Evolutionary conservation across 2,888 invertebrate species (phyloP).

Genomic region (Eugnorisma glareosa): DNA sequence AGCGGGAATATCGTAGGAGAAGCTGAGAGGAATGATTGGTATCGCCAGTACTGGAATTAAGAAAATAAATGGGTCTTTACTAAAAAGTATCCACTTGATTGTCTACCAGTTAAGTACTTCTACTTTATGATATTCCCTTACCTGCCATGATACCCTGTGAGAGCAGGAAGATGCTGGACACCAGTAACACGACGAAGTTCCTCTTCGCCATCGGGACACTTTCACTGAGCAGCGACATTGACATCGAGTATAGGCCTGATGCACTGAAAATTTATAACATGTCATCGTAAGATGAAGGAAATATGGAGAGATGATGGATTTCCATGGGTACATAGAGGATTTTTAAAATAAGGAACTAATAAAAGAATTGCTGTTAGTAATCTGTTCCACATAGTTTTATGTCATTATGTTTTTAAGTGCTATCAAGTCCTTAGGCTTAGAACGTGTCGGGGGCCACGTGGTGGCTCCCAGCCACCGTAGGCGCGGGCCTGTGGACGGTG

Average conservation of each 20-base stretch:
- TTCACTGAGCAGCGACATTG: slow-evolving; percentile 79
- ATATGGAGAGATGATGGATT: no score
- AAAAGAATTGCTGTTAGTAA: background rate
- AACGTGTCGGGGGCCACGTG: no score
- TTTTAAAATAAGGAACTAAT: background rate
- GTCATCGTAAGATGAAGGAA: background rate
- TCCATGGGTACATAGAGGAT: background rate
- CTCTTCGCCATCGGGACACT: slow-evolving; percentile 77
- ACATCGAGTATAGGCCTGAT: slow-evolving; percentile 77
- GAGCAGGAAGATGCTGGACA: slow-evolving; percentile 78
- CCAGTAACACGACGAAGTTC: slow-evolving; percentile 76
- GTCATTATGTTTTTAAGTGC: background rate
- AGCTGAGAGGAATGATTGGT: slow-evolving; percentile 90
- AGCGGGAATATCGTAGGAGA: slow-evolving; percentile 79
- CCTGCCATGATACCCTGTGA: slow-evolving; percentile 81
- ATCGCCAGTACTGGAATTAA: slow-evolving; percentile 91
- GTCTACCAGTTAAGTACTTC: background rate
- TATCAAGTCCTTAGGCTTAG: background rate
- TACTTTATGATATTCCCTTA: slow-evolving; percentile 54
- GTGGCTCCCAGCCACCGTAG: no score
- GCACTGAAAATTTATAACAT: slow-evolving; percentile 66
- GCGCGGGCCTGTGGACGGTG: no score
- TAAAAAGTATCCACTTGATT: background rate
- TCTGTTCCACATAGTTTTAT: background rate
- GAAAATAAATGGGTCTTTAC: background rate